Percentiles rank a stretch among this genome's conserved stretches.
Conservation (phyloP, 1,140 invertebrate genomes). For the Drosophila dunni region DNA sequence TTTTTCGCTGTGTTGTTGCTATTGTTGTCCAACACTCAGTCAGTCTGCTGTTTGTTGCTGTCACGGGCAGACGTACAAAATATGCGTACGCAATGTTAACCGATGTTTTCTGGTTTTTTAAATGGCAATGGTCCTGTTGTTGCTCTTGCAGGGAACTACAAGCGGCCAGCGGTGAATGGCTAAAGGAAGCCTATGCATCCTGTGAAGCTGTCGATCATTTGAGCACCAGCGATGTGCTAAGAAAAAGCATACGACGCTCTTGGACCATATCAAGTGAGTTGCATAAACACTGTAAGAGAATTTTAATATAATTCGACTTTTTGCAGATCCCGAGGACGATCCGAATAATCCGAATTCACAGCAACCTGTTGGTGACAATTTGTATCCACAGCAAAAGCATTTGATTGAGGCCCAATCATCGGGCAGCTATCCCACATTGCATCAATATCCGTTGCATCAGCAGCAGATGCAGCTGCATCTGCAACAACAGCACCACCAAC, state of each 20-base stretch:
- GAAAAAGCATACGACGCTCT: constrained; percentile 88
- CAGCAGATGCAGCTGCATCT: constrained; percentile 26
- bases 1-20: constrained; percentile 31
- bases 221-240: constrained; percentile 88
- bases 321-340: constrained; percentile 81
- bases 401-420: constrained; percentile 74
- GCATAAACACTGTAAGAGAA: too few species aligned
- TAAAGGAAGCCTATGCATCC: constrained; percentile 87
- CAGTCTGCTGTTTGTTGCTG: constrained; percentile 56
- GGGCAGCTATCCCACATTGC: constrained; percentile 78
- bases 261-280: constrained; percentile 90
- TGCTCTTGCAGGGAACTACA: constrained; percentile 89
- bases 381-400: constrained; percentile 81
- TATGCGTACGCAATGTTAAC: constrained; percentile 49
- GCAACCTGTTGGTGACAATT: constrained; percentile 71
- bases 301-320: neutral
- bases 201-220: constrained; percentile 85
- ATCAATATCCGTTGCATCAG: constrained; percentile 65
- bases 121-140: constrained; percentile 73
- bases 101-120: constrained; percentile 71
- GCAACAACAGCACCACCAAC: constrained; percentile 17
- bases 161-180: constrained; percentile 89
- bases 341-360: constrained; percentile 79
- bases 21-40: constrained; percentile 23
- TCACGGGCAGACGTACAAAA: constrained; percentile 52